phyloP scores from a whole-genome alignment of 1,140 invertebrate species.

The Patella vulgata region DNA sequence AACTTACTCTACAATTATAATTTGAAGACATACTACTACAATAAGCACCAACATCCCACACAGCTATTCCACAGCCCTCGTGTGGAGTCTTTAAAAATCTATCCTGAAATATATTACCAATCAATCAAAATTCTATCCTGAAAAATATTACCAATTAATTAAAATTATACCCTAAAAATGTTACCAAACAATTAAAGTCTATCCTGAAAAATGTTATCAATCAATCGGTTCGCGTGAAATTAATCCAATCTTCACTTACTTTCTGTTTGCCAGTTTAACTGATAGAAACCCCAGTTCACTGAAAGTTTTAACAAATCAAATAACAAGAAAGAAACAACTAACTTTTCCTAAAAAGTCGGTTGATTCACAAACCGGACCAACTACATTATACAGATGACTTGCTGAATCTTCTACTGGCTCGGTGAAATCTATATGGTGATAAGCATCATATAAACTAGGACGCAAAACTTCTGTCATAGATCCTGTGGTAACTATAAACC shows the following conservation, averaged over 20 bases:
- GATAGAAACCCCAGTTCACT: too few species aligned
- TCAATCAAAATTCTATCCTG: too few species aligned
- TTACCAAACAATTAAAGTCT: background rate
- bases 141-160: background rate
- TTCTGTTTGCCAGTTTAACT: too few species aligned
- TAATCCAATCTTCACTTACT: too few species aligned
- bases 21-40: slow-evolving; percentile 67
- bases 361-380: slow-evolving; percentile 69
- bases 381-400: slow-evolving; percentile 59
- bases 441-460: slow-evolving; percentile 65
- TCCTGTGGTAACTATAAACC: slow-evolving; percentile 57
- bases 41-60: slow-evolving; percentile 69
- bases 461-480: slow-evolving; percentile 66
- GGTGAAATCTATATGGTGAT: slow-evolving; percentile 62
- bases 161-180: too few species aligned
- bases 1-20: slow-evolving; percentile 66
- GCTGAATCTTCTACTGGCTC: slow-evolving; percentile 22
- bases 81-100: slow-evolving; percentile 49
- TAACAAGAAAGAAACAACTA: slow-evolving; percentile 3
- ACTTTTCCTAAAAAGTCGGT: slow-evolving; percentile 67
- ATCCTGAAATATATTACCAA: slow-evolving; percentile 42
- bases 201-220: too few species aligned
- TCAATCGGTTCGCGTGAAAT: too few species aligned
- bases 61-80: slow-evolving; percentile 56
- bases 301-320: too few species aligned